These are phyloP conservation scores for Eristalis tenax DNA, from an alignment of 2,888 invertebrate species.

Conservation along the genomic window DNA sequence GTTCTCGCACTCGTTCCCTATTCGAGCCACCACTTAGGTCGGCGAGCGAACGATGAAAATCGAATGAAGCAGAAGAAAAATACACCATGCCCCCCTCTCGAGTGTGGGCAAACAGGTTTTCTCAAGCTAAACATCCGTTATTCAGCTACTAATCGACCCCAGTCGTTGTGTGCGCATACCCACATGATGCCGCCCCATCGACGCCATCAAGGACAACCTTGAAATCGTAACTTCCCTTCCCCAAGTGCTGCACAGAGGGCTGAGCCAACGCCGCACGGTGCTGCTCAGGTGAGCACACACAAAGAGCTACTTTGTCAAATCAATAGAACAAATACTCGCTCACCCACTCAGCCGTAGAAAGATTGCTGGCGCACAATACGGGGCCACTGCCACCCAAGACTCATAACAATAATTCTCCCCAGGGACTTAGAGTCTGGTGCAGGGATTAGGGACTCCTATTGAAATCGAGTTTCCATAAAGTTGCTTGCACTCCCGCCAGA, in stretches of 20 bases:
- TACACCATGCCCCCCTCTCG: constrained; percentile 2
- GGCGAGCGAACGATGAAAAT: neutral
- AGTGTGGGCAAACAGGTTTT: constrained; percentile 56
- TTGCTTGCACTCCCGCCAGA: neutral
- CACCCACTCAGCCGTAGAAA: neutral
- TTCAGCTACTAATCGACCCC: constrained; percentile 65
- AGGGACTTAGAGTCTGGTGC: constrained; percentile 64
- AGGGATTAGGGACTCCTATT: constrained; percentile 54
- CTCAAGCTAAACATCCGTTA: constrained; percentile 57
- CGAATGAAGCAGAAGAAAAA: constrained; percentile 7
- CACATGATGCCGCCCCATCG: neutral
- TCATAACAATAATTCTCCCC: constrained; percentile 66
- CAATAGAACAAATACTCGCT: constrained; percentile 60
- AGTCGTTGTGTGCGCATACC: constrained; percentile 31
- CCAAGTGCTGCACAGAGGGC: neutral
- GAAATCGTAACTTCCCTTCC: constrained; percentile 45
- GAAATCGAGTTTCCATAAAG: constrained; percentile 40
- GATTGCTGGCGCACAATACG: neutral
- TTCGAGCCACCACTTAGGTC: constrained; percentile 16
- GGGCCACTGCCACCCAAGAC: constrained; percentile 32
- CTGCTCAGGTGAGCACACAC: constrained; percentile 53
- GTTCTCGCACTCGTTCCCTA: constrained; percentile 36
- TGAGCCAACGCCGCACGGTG: neutral
- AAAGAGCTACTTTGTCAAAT: constrained; percentile 35
- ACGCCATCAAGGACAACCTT: constrained; percentile 34